phyloP scores from a whole-genome alignment of 2,113 vertebrate genomes.

The Petromus typicus region DNA sequence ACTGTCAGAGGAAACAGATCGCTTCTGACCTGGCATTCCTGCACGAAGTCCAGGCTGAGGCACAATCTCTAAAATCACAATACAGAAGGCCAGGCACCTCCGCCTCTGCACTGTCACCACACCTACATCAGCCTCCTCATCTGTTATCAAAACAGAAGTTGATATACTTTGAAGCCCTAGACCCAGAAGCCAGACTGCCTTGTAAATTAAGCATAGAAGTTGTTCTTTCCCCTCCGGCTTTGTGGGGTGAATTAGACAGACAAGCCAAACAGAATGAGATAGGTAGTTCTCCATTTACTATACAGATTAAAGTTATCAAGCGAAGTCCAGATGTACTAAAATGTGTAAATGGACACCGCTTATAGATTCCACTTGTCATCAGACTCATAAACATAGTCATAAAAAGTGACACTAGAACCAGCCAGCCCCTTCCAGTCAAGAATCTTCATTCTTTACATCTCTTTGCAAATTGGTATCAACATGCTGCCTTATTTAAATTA shows the following conservation, averaged over 20 bases:
- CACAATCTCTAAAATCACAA: constrained; percentile 71
- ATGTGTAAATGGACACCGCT: background rate
- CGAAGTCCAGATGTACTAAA: background rate
- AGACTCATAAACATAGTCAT: constrained; percentile 28
- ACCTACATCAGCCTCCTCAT: constrained; percentile 64
- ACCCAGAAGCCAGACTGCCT: constrained; percentile 57
- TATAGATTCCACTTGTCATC: constrained; percentile 51
- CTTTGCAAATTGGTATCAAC: constrained; percentile 43
- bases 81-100: constrained; percentile 63
- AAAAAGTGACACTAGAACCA: background rate
- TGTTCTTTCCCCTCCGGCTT: constrained; percentile 40
- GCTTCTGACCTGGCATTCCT: constrained; percentile 10
- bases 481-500: constrained; percentile 19
- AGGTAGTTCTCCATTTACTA: background rate
- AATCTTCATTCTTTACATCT: constrained; percentile 31
- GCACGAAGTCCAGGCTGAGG: constrained; percentile 41
- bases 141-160: constrained; percentile 74
- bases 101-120: constrained; percentile 46
- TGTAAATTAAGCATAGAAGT: constrained; percentile 65
- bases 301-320: constrained; percentile 66
- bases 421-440: background rate
- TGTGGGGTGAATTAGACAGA: constrained; percentile 22
- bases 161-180: constrained; percentile 62
- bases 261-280: constrained; percentile 6
- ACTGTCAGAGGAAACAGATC: constrained; percentile 46